These are phyloP conservation scores for Megaceryle maxima DNA, from an alignment of 2,113 vertebrate species.

Conservation along the genomic window DNA sequence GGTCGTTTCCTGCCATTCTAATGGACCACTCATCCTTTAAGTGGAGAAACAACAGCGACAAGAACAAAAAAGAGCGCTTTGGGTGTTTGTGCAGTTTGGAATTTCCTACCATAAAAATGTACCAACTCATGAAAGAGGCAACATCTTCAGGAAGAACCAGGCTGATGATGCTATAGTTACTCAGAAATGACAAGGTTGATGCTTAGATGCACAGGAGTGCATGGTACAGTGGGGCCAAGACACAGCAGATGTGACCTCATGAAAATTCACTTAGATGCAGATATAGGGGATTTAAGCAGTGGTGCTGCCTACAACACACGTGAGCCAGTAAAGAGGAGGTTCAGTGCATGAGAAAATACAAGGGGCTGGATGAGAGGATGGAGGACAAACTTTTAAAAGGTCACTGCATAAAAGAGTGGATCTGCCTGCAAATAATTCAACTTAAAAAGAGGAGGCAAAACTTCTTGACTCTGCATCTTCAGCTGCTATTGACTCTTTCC, in stretches of 20 bases:
- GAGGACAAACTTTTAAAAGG: not conserved
- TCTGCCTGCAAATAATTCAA: fast-evolving
- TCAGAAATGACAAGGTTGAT: not conserved
- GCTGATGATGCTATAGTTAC: not conserved
- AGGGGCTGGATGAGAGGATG: not conserved
- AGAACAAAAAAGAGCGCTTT: not conserved
- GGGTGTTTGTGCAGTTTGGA: not conserved
- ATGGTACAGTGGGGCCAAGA: not conserved
- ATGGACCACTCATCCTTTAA: not conserved
- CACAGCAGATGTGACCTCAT: not conserved
- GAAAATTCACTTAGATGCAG: not conserved
- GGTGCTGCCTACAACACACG: not conserved
- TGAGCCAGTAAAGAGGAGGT: not conserved
- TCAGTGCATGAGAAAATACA: not conserved
- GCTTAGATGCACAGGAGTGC: not conserved
- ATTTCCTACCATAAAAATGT: not conserved
- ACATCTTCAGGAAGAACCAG: not conserved
- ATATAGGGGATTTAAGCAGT: not conserved
- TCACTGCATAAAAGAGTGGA: not conserved
- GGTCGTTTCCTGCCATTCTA: not conserved
- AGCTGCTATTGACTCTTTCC: not conserved
- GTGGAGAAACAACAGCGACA: not conserved
- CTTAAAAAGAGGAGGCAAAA: not conserved
- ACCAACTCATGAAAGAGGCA: not conserved
- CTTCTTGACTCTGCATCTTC: not conserved